These are phyloP conservation scores for Zeus faber DNA, from an alignment of 2,113 vertebrate species.

Conservation along the genomic window DNA sequence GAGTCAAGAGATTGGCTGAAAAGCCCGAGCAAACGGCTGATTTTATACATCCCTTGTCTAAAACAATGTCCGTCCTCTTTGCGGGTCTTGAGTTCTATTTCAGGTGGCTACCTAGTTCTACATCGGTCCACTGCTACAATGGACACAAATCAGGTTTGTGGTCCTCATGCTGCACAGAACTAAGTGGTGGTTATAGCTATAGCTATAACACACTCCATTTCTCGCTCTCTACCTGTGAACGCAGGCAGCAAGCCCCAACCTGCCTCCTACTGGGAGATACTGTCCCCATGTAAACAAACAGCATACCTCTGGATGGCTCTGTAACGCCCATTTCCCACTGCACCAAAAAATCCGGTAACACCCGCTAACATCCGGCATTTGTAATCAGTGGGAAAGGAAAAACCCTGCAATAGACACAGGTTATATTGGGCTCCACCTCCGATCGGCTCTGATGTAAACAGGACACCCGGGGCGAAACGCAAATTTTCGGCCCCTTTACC, in stretches of 20 bases:
- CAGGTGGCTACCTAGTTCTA: neutral
- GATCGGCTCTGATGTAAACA: too few relatives aligned
- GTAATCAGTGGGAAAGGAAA: too few relatives aligned
- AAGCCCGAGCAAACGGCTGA: constrained; percentile 21
- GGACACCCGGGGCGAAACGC: too few relatives aligned
- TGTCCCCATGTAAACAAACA: constrained; percentile 25
- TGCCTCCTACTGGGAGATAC: constrained; percentile 10
- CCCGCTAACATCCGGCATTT: too few relatives aligned
- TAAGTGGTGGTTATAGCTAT: neutral
- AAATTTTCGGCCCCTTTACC: too few relatives aligned
- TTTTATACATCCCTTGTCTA: constrained; percentile 27
- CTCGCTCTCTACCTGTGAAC: constrained; percentile 5
- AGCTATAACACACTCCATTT: neutral
- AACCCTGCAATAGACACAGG: too few relatives aligned
- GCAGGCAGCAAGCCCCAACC: constrained; percentile 33
- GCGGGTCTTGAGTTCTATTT: neutral
- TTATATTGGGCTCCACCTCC: too few relatives aligned
- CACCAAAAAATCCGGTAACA: too few relatives aligned
- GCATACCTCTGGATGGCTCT: constrained; percentile 12
- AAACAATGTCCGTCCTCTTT: neutral
- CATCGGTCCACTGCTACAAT: neutral
- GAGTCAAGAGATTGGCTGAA: constrained; percentile 8
- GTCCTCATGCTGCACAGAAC: neutral
- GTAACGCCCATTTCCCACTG: too few relatives aligned
- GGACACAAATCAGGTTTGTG: too few relatives aligned